These are phyloP conservation scores for Zosterops hypoxanthus DNA, from an alignment of 2,113 vertebrate species.

Conservation along the genomic window DNA sequence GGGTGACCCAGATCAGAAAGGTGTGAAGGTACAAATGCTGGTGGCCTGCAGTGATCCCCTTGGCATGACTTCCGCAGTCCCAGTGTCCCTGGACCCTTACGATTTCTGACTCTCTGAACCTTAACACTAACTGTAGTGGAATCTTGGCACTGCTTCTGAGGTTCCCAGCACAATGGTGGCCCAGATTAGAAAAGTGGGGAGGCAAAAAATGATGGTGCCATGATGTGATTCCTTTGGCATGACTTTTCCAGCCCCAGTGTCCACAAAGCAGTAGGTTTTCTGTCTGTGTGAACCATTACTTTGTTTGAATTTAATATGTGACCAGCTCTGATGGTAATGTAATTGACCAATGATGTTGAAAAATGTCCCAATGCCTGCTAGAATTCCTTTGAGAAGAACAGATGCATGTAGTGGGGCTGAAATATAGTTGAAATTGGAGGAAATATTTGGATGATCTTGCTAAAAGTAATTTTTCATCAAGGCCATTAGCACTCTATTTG, in stretches of 20 bases:
- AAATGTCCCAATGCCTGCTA: neutral
- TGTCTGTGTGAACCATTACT: neutral
- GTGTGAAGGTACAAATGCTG: neutral
- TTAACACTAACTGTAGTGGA: neutral
- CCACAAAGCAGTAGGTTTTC: neutral
- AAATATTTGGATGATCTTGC: conserved; percentile 2
- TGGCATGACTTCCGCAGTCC: neutral
- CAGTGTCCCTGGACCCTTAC: neutral
- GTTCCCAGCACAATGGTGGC: neutral
- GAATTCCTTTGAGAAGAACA: conserved; percentile 4
- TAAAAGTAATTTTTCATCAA: conserved; percentile 29
- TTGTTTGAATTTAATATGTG: neutral
- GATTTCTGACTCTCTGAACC: neutral
- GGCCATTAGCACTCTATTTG: conserved; percentile 45
- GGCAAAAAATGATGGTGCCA: neutral
- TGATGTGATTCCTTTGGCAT: neutral
- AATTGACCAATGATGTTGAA: neutral
- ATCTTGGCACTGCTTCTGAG: neutral
- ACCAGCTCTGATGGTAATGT: neutral
- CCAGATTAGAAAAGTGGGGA: neutral
- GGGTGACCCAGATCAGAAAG: neutral
- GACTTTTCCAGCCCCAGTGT: neutral
- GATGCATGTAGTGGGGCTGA: neutral
- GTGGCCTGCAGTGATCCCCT: neutral
- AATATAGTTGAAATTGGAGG: neutral